Percentiles rank a stretch among this genome's conserved stretches.
Conservation (phyloP, 2,888 invertebrate species). For the Drosophila prostipennis region DNA sequence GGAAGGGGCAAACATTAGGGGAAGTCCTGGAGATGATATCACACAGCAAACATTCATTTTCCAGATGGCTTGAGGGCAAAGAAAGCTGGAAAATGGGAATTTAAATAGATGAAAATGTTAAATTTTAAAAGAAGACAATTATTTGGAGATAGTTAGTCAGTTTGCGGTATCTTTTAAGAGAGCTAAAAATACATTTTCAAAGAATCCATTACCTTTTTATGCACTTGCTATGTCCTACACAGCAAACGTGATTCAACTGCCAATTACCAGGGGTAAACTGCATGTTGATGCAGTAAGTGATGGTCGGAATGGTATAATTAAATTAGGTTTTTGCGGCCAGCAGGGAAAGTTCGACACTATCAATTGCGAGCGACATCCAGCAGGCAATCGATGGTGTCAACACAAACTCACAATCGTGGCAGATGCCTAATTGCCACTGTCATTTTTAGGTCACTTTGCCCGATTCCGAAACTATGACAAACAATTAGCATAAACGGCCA, state of each 20-base stretch:
- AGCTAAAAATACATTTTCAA: not conserved
- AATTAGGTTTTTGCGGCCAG: slow-evolving; percentile 24
- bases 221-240: not conserved
- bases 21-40: slow-evolving; percentile 1
- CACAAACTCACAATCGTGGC: slow-evolving; percentile 8
- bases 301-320: slow-evolving; percentile 23
- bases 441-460: slow-evolving; percentile 1
- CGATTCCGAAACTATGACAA: slow-evolving; percentile 26
- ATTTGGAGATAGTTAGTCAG: too few relatives aligned
- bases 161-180: too few relatives aligned
- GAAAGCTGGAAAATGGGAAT: not conserved
- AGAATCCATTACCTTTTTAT: not conserved
- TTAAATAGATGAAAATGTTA: too few relatives aligned
- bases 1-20: slow-evolving; percentile 9
- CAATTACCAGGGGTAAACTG: slow-evolving; percentile 9
- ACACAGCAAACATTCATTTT: not conserved
- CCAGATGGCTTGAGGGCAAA: too few relatives aligned
- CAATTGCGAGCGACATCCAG: slow-evolving; percentile 26
- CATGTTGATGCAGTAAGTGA: slow-evolving; percentile 3
- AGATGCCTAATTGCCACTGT: slow-evolving; percentile 37
- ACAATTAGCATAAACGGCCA: slow-evolving; percentile 37
- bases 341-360: slow-evolving; percentile 8
- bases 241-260: not conserved
- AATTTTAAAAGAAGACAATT: too few relatives aligned
- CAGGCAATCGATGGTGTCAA: slow-evolving; percentile 37